Evolutionary conservation across 1,140 invertebrate genomes (phyloP).

Genomic region (Caenorhabditis briggsae): DNA sequence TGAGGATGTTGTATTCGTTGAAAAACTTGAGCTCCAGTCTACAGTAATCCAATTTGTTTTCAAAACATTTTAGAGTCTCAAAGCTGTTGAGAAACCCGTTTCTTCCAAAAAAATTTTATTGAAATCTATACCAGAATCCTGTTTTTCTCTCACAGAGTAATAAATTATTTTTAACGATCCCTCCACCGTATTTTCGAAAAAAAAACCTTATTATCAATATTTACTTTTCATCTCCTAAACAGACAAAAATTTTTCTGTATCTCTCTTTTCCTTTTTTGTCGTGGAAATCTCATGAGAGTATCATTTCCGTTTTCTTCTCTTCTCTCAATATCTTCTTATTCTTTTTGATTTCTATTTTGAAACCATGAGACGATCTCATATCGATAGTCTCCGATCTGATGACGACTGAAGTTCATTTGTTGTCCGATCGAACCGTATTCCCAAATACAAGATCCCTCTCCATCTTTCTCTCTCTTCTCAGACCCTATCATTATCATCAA

Average conservation of each 20-base stretch:
- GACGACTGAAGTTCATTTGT: conserved; percentile 53
- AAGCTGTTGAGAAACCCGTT: no score
- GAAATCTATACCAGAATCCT: no score
- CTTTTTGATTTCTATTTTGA: conserved; percentile 2
- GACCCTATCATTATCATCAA: conserved; percentile 2
- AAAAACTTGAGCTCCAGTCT: no score
- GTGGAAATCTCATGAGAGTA: not conserved
- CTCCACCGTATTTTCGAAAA: not conserved
- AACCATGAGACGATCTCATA: conserved; percentile 17
- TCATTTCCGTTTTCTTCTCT: not conserved
- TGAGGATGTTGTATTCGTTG: no score
- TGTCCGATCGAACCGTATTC: conserved; percentile 44
- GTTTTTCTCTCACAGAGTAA: not conserved
- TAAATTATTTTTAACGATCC: not conserved
- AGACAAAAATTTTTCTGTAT: not conserved
- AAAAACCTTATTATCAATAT: not conserved
- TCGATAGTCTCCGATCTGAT: conserved; percentile 55
- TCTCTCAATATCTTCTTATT: not conserved
- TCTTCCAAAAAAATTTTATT: no score
- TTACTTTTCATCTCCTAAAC: not conserved
- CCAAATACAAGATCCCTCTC: not conserved
- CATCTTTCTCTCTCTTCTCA: not conserved
- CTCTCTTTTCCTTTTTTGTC: not conserved
- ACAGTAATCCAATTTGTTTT: no score
- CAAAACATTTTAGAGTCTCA: no score